Percentiles rank a stretch among this genome's conserved stretches.
These are phyloP conservation scores for Noctuana brunneofusca DNA, from an alignment of 2,888 invertebrate genomes.

Conservation along the genomic window DNA sequence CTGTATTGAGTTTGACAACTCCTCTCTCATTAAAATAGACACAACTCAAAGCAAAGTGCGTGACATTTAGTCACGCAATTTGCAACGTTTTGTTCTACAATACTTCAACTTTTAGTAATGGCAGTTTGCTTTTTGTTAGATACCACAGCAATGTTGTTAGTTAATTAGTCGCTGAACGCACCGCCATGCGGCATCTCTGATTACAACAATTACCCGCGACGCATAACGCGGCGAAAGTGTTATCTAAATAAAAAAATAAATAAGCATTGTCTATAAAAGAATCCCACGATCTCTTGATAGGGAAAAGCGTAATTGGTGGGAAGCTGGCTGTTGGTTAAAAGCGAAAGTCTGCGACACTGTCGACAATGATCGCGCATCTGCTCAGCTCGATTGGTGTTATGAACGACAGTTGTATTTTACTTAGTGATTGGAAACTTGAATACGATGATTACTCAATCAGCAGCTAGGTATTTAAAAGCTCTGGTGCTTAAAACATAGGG, in stretches of 20 bases:
- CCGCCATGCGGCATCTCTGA: constrained; percentile 42
- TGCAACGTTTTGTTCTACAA: constrained; percentile 19
- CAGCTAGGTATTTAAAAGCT: too few relatives aligned
- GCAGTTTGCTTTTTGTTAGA: constrained; percentile 11
- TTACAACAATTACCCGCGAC: constrained; percentile 59
- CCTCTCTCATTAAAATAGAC: too few relatives aligned
- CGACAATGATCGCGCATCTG: constrained; percentile 56
- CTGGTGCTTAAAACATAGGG: too few relatives aligned
- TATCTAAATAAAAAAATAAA: constrained; percentile 64
- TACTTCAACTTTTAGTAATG: constrained; percentile 1
- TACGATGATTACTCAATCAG: neutral
- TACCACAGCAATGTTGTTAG: constrained; percentile 31
- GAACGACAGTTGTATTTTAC: neutral
- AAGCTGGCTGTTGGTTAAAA: constrained; percentile 64
- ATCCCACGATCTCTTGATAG: constrained; percentile 79
- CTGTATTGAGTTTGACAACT: too few relatives aligned
- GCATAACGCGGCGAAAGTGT: constrained; percentile 74
- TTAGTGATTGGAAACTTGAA: neutral
- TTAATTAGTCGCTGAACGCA: constrained; percentile 50
- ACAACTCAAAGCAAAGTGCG: neutral
- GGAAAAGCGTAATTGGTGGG: constrained; percentile 78
- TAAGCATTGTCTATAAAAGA: constrained; percentile 65
- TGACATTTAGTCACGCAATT: neutral
- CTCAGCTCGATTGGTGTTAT: constrained; percentile 7
- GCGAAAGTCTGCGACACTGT: constrained; percentile 71